Base-by-base conservation (phyloP, 2,113 vertebrate species). In the Entosphenus tridentatus region DNA sequence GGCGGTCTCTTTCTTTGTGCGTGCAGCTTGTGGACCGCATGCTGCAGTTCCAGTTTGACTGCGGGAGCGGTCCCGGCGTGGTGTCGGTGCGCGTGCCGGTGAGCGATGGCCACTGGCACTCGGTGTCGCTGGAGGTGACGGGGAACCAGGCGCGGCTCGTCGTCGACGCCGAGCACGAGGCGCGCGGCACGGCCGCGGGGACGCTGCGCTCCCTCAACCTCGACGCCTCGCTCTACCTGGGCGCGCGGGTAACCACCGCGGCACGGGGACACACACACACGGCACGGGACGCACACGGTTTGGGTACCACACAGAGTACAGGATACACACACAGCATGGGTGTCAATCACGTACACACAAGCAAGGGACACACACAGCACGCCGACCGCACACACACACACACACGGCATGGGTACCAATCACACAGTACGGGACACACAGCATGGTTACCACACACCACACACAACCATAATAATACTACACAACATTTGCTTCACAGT, bases 31-130 rank as follows among this genome's bases (percentile, higher is more conserved):
- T 88, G n/a, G 85, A 92, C 1, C 87, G 93, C 67, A 87, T 87
- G 73, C 80, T 98, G 73, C 92, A 87, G 87, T 89, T 96, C 78
- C 87, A 95, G 78, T 68, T 95, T 77, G 85, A 89, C 74, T 96
- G 89, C 0, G 86, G 81, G 55, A 80, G 72, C 2, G 79, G 79
- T 68, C 83, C 84, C 0, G 87, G 87, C 56, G 83, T 86, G 78
- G 86, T 93, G 77, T 95, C 91, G 0, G 85, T 88, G 57, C 81
- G 85, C 1, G 78, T 82, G 0, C 62, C n/a, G 21, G 85, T 98
- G 69, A 98, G 86, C 0, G 93, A 98, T 1, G 93, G 93, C 17
- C 84, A 77, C 78, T 96, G 93, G 93, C 93, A 98, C 76, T 89
- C 88, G 0, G 86, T 95, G 72, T 84, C 82, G 58, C 78, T 96